phyloP scores from a whole-genome alignment of 2,113 vertebrate species.

The Neogale vison region DNA sequence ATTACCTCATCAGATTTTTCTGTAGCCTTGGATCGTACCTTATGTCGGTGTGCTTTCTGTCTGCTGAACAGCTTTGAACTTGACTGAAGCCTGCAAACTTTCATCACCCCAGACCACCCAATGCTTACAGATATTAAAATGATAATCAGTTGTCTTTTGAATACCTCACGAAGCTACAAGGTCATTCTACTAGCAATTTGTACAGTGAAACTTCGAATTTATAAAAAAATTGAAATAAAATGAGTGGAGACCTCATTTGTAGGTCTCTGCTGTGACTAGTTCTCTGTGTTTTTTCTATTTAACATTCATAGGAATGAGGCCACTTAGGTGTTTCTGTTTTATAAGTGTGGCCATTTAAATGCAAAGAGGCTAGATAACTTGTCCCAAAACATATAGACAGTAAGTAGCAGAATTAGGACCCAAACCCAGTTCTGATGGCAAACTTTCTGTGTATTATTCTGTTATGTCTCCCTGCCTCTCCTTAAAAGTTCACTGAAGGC shows the following conservation, averaged over 20 bases:
- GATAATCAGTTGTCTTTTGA: background rate
- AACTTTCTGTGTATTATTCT: accelerated
- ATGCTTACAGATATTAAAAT: conserved; percentile 1
- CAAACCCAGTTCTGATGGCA: background rate
- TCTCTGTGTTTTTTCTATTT: background rate
- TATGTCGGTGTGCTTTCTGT: conserved; percentile 33
- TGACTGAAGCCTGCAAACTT: background rate
- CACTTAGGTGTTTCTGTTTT: background rate
- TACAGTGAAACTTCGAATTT: background rate
- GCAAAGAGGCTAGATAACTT: background rate
- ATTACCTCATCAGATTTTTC: conserved; percentile 48
- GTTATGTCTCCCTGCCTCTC: background rate
- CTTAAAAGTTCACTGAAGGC: background rate
- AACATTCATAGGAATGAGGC: background rate
- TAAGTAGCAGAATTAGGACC: background rate
- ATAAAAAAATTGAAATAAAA: background rate
- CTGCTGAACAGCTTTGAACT: conserved; percentile 53
- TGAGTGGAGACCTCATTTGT: background rate
- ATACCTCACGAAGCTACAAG: background rate
- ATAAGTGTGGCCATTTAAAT: background rate
- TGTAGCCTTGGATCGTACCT: conserved; percentile 11
- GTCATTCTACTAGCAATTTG: background rate
- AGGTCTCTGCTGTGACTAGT: background rate
- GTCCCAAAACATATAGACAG: background rate
- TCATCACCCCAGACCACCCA: conserved; percentile 39